A percentile compares a stretch with the other conserved stretches of the same genome.
phyloP scores from a whole-genome alignment of 2,797 vertebrate species.

The Smutsia temminckii region DNA sequence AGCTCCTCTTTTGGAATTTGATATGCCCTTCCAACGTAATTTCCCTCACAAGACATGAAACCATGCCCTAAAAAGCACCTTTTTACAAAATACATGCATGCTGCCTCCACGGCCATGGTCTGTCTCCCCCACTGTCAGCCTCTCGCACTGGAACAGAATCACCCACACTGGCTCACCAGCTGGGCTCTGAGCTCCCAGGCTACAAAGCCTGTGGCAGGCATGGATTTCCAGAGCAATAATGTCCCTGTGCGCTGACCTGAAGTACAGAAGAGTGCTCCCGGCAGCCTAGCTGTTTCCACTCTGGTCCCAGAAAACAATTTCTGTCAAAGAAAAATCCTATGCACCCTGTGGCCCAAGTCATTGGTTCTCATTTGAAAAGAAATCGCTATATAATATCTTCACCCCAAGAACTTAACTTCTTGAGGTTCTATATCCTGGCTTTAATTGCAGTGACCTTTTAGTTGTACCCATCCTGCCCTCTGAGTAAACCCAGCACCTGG shows the following conservation, averaged over 20 bases:
- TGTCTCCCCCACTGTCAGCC: background rate
- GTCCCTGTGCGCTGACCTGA: background rate
- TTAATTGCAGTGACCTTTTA: background rate
- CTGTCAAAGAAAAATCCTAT: background rate
- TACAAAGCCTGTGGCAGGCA: background rate
- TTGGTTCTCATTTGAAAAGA: background rate
- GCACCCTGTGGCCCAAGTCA: background rate
- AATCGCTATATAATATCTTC: background rate
- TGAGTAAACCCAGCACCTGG: background rate
- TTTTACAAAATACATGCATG: background rate
- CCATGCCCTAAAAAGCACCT: background rate
- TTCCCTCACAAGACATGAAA: background rate
- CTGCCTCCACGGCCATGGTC: background rate
- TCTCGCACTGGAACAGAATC: background rate
- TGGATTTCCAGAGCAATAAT: background rate
- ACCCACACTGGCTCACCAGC: background rate
- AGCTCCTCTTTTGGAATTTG: constrained; percentile 1
- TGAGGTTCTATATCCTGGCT: background rate
- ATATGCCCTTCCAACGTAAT: background rate
- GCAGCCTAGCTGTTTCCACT: background rate
- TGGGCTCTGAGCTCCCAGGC: background rate
- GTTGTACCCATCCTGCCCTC: background rate
- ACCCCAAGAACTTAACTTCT: background rate
- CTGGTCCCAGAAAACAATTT: background rate
- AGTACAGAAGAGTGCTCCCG: background rate